A percentile compares a stretch with the other conserved stretches of the same genome.
These are phyloP conservation scores for Aphidius colemani DNA, from an alignment of 2,888 invertebrate species.

Conservation along the genomic window DNA sequence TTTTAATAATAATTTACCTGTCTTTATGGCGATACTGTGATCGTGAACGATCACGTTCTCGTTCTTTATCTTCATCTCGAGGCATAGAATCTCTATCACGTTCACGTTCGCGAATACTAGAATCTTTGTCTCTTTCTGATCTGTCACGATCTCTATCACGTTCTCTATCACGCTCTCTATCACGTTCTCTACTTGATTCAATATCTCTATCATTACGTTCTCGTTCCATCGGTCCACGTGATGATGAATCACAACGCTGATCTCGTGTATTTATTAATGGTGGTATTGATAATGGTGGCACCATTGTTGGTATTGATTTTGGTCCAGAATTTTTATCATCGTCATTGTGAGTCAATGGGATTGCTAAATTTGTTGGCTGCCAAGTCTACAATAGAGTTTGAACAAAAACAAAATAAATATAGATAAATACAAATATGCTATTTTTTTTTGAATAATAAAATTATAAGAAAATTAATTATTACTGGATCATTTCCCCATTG, in stretches of 20 bases:
- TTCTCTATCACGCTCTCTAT: constrained; percentile 53
- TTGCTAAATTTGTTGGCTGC: constrained; percentile 56
- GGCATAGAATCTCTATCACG: constrained; percentile 51
- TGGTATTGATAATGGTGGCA: constrained; percentile 55
- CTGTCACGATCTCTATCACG: constrained; percentile 48
- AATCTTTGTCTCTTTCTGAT: no score
- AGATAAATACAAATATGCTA: constrained; percentile 16
- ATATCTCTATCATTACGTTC: constrained; percentile 47
- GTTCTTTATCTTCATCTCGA: constrained; percentile 56
- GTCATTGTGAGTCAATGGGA: constrained; percentile 53
- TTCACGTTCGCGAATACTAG: constrained; percentile 58
- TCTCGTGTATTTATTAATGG: constrained; percentile 49
- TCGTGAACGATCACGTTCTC: constrained; percentile 42
- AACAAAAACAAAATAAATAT: constrained; percentile 21
- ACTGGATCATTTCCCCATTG: constrained; percentile 69
- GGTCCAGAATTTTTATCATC: constrained; percentile 51
- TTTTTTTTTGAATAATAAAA: background rate
- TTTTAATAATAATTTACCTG: constrained; percentile 59
- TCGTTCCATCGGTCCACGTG: constrained; percentile 62
- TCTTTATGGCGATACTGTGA: constrained; percentile 68
- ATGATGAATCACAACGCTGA: constrained; percentile 43
- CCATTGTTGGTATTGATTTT: constrained; percentile 58
- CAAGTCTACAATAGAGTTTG: constrained; percentile 46
- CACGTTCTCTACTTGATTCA: constrained; percentile 48
- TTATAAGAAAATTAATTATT: constrained; percentile 32